Evolutionary conservation across 2,113 vertebrate species (phyloP), one percentile per base, ranked within the genome.

Genomic region (Mesoclemmys tuberculata): DNA sequence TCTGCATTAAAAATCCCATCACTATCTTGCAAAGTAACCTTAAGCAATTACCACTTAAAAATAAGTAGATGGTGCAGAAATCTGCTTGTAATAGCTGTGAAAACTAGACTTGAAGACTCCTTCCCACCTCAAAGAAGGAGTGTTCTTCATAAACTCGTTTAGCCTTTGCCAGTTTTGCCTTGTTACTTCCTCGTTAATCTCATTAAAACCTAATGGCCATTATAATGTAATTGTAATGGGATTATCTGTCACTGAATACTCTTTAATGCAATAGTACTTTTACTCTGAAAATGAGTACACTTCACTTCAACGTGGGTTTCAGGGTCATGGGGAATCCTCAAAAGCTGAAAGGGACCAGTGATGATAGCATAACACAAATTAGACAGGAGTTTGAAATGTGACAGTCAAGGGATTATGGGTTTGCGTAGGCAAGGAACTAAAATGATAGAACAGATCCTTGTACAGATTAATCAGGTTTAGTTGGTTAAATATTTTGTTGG

Each of bases 211-310:
- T 75, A 85, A 48, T 83, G 58, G 41, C 27, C 1, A 0, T 24
- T 41, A 31, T 85, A 88, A 78, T 0, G 5, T 26, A 85, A 71
- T 41, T 21, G 80, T 79, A 82, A 90, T 90, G 75, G 55, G 93
- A 92, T 27, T 26, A 82, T 13, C 0, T 0, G 2, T 21, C 27
- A 24, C 2, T 12, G 75, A 84, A 31, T 27, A n/a, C 61, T 81
- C 19, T 71, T 12, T 44, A 82, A 11, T 68, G n/a, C 38, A 82
- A 86, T 41, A 77, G 49, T 9, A 56, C 51, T 82, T 84, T 88
- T 88, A 87, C 91, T 96, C 91, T 93, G 84, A 87, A 85, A 96
- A 75, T 93, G 93, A 93, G 27, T 56, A 55, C 64, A 90, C 68
- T 51, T 46, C 27, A 87, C 83, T 93, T 94, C 64, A 94, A 81